Evolutionary conservation across 2,113 vertebrate species (phyloP), one percentile per base, ranked within the genome.

Genomic region (Anser cygnoides): DNA sequence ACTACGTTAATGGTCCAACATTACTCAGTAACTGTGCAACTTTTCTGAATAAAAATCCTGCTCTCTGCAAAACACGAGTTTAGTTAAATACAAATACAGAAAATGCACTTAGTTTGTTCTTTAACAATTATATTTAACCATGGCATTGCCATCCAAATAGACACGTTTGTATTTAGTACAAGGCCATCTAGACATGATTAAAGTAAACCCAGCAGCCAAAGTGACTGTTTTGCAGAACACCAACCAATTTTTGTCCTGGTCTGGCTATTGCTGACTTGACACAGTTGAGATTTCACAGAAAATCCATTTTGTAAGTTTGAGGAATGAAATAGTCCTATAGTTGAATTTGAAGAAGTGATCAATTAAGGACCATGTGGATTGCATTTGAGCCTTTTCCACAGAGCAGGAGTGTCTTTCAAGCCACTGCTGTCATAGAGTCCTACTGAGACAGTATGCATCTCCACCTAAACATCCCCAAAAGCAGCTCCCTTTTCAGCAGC

Each of bases 1-100:
- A 1, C 9, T 7, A 10, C 0, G 0, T 12, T 20, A 41, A 49
- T 21, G 55, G 22, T 21, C 77, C 26, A 78, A 70, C n/a, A 1
- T 9, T 58, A 61, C 55, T 66, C 55, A 4, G 12, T 1, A 22
- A 20, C 28, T 5, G 0, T 10, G 13, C 28, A 70, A 67, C n/a
- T 44, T 70, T 55, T 37, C 44, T n/a, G 50, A 71, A 49, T 13
- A 58, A 59, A 52, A 84, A 29, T 11, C n/a, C 43, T 1, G 0
- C 43, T 43, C 62, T 68, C 62, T 75, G 50, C n/a, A 70, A 78
- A 83, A 55, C 28, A 49, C 35, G 37, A 78, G 25, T 41, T 77
- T 52, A 62, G 33, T 37, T 41, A 54, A 41, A 49, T 41, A 37
- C 2, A 13, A 70, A 29, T 12, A 49, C 1, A 2, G 35, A 70